Base-by-base conservation (phyloP, 1,140 invertebrate genomes). In the Neotoxoptera formosana region DNA sequence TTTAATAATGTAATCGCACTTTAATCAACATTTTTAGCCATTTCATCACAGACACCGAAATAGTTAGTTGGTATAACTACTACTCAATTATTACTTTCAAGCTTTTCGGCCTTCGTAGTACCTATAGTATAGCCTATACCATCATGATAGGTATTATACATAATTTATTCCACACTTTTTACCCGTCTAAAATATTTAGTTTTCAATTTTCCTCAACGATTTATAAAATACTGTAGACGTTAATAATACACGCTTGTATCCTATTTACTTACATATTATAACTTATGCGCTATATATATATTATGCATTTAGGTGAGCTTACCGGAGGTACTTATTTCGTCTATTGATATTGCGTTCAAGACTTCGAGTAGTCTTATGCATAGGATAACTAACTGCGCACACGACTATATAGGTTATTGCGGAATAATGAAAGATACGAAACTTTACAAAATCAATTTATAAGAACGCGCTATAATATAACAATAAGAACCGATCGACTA, bases 61-160 rank as follows among this genome's bases (percentile, higher is more conserved):
- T n/a, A n/a, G n/a, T n/a, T 53, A n/a, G 14, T 76, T 41, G n/a
- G 30, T 4, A 14, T n/a, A n/a, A n/a, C n/a, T n/a, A 9, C 11
- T n/a, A 76, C 60, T 76, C n/a, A 76, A 76, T 76, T 76, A 76
- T 76, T 76, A 34, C n/a, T 76, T n/a, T 76, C 17, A n/a, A 76
- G 60, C 60, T 76, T 76, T 76, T 76, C 30, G 2, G 14, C 30
- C 30, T 76, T 76, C n/a, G 30, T 20, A n/a, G 4, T 41, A 41
- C 41, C 41, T 41, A 41, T n/a, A n/a, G n/a, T n/a, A n/a, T n/a
- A n/a, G n/a, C n/a, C n/a, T n/a, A n/a, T n/a, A n/a, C n/a, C n/a
- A n/a, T 4, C 41, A 41, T 41, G 41, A 41, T n/a, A n/a, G 60
- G 60, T 14, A 20, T 76, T 76, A 76, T 76, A 34, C 41, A 41